Evolutionary conservation across 2,888 invertebrate genomes (phyloP).

Genomic region (Platycnemis pennipes): DNA sequence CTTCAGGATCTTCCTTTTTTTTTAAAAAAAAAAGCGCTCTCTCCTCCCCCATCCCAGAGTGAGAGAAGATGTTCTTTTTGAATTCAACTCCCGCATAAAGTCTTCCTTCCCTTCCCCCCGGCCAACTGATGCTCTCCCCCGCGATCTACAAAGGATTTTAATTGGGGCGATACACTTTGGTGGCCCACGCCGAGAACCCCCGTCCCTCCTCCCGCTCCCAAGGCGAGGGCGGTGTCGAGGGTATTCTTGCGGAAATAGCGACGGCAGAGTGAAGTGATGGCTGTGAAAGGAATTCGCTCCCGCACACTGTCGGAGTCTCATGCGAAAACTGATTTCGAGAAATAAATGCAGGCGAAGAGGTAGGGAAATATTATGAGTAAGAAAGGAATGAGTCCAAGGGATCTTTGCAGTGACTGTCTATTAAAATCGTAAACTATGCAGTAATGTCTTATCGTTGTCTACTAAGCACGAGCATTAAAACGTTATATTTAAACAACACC

Average conservation of each 20-base stretch:
- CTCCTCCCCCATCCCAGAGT: not conserved
- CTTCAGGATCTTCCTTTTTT: not conserved
- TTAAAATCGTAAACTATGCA: too few relatives aligned
- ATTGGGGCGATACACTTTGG: not conserved
- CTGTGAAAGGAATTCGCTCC: not conserved
- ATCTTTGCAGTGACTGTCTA: too few relatives aligned
- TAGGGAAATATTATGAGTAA: not conserved
- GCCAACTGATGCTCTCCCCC: not conserved
- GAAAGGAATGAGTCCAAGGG: too few relatives aligned
- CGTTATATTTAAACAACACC: too few relatives aligned
- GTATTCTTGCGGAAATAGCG: not conserved
- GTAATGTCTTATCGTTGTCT: too few relatives aligned
- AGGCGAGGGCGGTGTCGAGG: not conserved
- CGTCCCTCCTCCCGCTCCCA: not conserved
- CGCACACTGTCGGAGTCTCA: not conserved
- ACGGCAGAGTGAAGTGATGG: not conserved
- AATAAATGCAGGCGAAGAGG: not conserved
- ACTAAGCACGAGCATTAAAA: too few relatives aligned
- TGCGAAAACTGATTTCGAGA: not conserved
- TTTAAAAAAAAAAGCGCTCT: not conserved
- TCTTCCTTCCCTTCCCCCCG: not conserved
- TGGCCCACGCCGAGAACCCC: not conserved
- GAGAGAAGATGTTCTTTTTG: not conserved
- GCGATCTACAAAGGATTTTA: not conserved
- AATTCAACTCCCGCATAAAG: not conserved